These are phyloP conservation scores for Teleogryllus occipitalis DNA, from an alignment of 1,140 invertebrate genomes.

Conservation along the genomic window DNA sequence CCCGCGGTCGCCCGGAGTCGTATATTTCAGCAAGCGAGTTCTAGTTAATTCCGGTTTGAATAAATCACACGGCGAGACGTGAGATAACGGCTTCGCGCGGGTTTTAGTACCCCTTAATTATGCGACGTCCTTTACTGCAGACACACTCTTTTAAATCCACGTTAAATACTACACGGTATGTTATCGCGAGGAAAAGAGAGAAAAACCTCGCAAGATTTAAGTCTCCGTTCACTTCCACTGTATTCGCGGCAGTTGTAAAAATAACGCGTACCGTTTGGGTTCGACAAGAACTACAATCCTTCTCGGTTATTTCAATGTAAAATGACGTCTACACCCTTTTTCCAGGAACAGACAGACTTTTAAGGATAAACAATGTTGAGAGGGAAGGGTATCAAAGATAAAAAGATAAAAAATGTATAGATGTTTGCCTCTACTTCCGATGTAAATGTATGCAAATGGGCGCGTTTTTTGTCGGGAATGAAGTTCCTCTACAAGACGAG, in stretches of 20 bases:
- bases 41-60: not conserved
- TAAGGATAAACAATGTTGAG: not conserved
- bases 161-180: too few relatives aligned
- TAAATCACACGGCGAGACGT: not conserved
- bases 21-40: not conserved
- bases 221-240: too few relatives aligned
- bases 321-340: not conserved
- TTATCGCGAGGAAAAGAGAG: too few relatives aligned
- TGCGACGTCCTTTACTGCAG: too few relatives aligned
- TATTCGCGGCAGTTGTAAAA: too few relatives aligned
- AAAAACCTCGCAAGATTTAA: too few relatives aligned
- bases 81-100: not conserved
- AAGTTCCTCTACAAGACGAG: not conserved
- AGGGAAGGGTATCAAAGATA: not conserved
- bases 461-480: not conserved
- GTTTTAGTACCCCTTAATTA: too few relatives aligned
- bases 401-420: constrained; percentile 2
- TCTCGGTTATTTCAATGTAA: too few relatives aligned
- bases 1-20: not conserved
- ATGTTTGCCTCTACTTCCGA: not conserved
- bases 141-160: too few relatives aligned
- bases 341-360: not conserved
- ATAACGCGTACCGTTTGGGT: too few relatives aligned
- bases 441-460: constrained; percentile 4
- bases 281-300: too few relatives aligned